phyloP scores from a whole-genome alignment of 2,797 vertebrate genomes.

The Myotis planiceps region DNA sequence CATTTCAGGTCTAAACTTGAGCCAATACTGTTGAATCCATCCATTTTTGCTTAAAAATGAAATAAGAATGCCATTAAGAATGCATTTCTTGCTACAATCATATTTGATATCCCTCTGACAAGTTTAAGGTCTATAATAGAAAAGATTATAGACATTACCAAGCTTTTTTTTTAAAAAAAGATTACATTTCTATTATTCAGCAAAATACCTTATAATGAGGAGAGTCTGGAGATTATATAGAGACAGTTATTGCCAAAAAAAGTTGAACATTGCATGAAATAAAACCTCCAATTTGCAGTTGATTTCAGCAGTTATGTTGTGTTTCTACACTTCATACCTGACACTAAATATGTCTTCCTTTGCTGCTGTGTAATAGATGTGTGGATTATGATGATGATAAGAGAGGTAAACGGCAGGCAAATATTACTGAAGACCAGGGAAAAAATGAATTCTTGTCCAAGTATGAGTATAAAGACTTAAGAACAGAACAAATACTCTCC shows the following conservation, averaged over 20 bases:
- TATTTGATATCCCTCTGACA: slow-evolving; percentile 45
- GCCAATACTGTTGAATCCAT: background rate
- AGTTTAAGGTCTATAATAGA: background rate
- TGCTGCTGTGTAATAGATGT: slow-evolving; percentile 20
- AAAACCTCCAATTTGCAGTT: slow-evolving; percentile 54
- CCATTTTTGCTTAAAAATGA: slow-evolving; percentile 45
- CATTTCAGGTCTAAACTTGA: slow-evolving; percentile 5
- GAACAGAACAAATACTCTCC: background rate
- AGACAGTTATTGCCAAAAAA: slow-evolving; percentile 65
- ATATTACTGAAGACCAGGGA: background rate
- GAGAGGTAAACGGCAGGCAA: background rate
- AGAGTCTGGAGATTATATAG: slow-evolving; percentile 24
- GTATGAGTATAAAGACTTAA: background rate
- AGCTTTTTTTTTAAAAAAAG: background rate
- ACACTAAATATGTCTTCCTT: slow-evolving; percentile 59
- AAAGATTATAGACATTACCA: slow-evolving; percentile 49
- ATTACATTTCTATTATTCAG: slow-evolving; percentile 52
- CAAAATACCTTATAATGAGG: background rate
- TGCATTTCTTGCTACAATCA: background rate
- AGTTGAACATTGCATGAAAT: slow-evolving; percentile 42
- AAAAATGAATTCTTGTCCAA: background rate
- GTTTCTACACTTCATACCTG: slow-evolving; percentile 65
- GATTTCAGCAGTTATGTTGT: background rate
- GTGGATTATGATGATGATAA: background rate
- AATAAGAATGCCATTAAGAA: slow-evolving; percentile 32